Base-by-base conservation (phyloP, 2,888 invertebrate genomes). In the Ochlodes sylvanus region DNA sequence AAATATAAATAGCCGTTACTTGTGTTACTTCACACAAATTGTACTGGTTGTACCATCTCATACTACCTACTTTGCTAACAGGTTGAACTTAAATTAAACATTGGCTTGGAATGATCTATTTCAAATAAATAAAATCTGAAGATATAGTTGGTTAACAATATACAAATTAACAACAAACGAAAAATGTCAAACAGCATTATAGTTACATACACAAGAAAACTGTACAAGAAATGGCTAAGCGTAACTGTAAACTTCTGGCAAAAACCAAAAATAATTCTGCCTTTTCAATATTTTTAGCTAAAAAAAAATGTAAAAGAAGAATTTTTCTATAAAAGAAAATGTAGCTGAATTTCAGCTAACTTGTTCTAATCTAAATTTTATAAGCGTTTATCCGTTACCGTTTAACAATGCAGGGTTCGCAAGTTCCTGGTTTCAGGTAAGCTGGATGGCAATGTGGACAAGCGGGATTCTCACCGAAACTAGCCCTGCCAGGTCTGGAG, bases 361-460 rank as follows among this genome's bases (percentile, higher is more conserved):
- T 50, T 17, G 34, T 15, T 9, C n/a, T 52, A 60, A 14, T 47
- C 27, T 38, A 41, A 58, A 17, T 15, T 55, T 27, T 17, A 56
- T 47, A 64, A n/a, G 19, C n/a, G 32, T 1, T 55, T 60, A 38
- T 14, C 21, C 64, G 72, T 77, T 93, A 93, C 85, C 93, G 92
- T 68, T 88, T 88, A 27, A 95, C 93, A 57, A 95, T 92, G 74
- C 95, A 96, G 2, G 95, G 95, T 76, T 95, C 94, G 76, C 95
- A 96, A 14, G 94, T 94, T n/a, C 95, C 95, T 0, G 95, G 95
- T 60, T 87, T 86, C 15, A 95, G 82, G 77, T 95, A 95, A 0
- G 94, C 94, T 0, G 95, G 95, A 80, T 95, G 95, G 77, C 95
- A 95, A 72, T 95, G 94, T 0, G 95, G 95, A 69, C 95, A 95